These are phyloP conservation scores for Caenorhabditis imperialis DNA, from an alignment of 2,888 invertebrate species.

Conservation along the genomic window DNA sequence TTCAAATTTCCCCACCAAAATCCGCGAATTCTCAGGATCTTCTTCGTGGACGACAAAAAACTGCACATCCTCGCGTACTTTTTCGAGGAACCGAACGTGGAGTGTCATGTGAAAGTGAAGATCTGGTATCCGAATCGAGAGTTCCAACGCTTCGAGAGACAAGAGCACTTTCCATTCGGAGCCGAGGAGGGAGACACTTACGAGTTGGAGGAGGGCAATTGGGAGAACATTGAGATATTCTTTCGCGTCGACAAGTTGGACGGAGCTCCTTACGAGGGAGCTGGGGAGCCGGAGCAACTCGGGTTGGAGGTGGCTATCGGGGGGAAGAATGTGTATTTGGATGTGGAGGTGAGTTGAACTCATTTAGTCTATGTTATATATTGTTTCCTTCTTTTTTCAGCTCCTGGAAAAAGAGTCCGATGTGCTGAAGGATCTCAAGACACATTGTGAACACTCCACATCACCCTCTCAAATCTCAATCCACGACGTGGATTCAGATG, in stretches of 20 bases:
- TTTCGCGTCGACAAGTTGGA: slow-evolving; percentile 17
- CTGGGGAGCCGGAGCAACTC: background rate
- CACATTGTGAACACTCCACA: background rate
- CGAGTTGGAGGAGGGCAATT: slow-evolving; percentile 12
- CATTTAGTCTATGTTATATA: background rate
- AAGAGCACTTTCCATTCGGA: slow-evolving; percentile 6
- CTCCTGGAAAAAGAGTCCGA: slow-evolving; percentile 5
- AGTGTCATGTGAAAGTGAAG: slow-evolving; percentile 22
- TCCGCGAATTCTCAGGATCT: slow-evolving; percentile 9
- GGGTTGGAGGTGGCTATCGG: slow-evolving; percentile 14
- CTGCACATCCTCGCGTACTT: slow-evolving; percentile 17
- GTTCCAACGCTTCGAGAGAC: slow-evolving; percentile 1
- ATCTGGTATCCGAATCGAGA: slow-evolving; percentile 20
- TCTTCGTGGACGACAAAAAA: slow-evolving; percentile 11
- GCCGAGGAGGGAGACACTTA: slow-evolving; percentile 7
- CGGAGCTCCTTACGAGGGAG: slow-evolving; percentile 7
- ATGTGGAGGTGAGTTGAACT: slow-evolving; percentile 19
- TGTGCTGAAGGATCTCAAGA: slow-evolving; percentile 1
- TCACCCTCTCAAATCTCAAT: too few relatives aligned
- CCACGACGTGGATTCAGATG: slow-evolving; percentile 25
- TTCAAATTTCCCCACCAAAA: background rate
- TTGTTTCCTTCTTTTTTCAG: slow-evolving; percentile 1
- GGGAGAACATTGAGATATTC: slow-evolving; percentile 20
- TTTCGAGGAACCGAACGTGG: slow-evolving; percentile 10
- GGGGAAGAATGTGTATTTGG: slow-evolving; percentile 11